Base-by-base conservation (phyloP, 2,888 invertebrate species). In the Drosophila paramelanica region DNA sequence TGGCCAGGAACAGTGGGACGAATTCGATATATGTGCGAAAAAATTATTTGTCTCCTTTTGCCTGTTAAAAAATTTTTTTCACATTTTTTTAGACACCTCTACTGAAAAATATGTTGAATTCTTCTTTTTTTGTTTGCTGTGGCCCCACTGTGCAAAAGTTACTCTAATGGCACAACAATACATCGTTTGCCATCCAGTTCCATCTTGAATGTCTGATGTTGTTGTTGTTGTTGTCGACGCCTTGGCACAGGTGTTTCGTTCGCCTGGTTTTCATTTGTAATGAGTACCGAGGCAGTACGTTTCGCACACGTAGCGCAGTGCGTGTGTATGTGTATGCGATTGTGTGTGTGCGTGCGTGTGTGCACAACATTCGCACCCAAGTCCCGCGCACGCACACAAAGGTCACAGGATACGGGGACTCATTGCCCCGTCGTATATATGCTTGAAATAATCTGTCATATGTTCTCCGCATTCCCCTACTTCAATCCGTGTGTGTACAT, bases 171-270 rank as follows among this genome's bases (percentile, higher is more conserved):
- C 73, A 23, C 77, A 73, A 66, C 79, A 65, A 79, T 73, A 76
- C 79, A 68, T 78, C 72, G 53, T 70, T 62, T 64, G 59, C 51
- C 66, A 56, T 47, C 46, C 66, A 60, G 43, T 58, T 66, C 33
- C 68, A 71, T 77, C 60, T 57, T 60, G 49, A 55, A 62, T 51
- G 31, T 38, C 43, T 53, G 47, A 61, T 45, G 53, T 42, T 36
- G 38, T 45, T 42, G 11, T 23, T n/a, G 5, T 56, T 69, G 68
- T 68, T 77, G 85, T 85, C 85, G 81, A 76, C 67, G 66, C 85
- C 65, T 68, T 55, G 77, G 73, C 82, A 61, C 81, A 81, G 83
- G 86, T 86, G 81, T 69, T 76, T 39, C 79, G 67, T 77, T 67
- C 61, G 57, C 59, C 47, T 36, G 43, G 51, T 8, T 58, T 52